These are phyloP conservation scores for Cephalopachus bancanus DNA, from an alignment of 2,797 vertebrate genomes.

Conservation along the genomic window DNA sequence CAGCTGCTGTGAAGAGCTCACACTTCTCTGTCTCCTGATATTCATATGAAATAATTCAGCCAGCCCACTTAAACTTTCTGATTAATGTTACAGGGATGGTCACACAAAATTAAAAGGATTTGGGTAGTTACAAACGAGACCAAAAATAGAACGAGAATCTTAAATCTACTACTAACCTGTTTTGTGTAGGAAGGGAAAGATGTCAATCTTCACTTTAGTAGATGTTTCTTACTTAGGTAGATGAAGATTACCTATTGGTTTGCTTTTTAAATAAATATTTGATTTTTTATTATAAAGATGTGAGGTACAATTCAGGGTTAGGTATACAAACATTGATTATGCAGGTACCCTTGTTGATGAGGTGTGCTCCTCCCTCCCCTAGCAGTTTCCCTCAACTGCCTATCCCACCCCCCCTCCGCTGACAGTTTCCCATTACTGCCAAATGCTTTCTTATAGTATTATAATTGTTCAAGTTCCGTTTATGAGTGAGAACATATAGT, in stretches of 20 bases:
- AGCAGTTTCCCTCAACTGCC: too few species aligned
- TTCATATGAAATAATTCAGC: neutral
- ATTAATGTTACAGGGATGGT: neutral
- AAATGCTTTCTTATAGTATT: too few species aligned
- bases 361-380: too few species aligned
- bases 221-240: neutral
- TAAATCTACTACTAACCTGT: neutral
- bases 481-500: too few species aligned
- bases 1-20: neutral
- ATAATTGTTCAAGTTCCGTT: too few species aligned
- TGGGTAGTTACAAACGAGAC: neutral
- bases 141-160: neutral
- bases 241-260: neutral
- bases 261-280: neutral
- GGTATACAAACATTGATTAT: too few species aligned
- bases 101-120: constrained; percentile 15
- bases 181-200: neutral
- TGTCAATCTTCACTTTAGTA: neutral
- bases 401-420: too few species aligned
- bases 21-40: neutral
- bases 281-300: neutral
- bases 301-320: too few species aligned
- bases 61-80: neutral
- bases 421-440: too few species aligned
- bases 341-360: too few species aligned